Evolutionary conservation across 2,888 invertebrate genomes (phyloP), one percentile per base, ranked within the genome.

Genomic region (Brachycybe producta): DNA sequence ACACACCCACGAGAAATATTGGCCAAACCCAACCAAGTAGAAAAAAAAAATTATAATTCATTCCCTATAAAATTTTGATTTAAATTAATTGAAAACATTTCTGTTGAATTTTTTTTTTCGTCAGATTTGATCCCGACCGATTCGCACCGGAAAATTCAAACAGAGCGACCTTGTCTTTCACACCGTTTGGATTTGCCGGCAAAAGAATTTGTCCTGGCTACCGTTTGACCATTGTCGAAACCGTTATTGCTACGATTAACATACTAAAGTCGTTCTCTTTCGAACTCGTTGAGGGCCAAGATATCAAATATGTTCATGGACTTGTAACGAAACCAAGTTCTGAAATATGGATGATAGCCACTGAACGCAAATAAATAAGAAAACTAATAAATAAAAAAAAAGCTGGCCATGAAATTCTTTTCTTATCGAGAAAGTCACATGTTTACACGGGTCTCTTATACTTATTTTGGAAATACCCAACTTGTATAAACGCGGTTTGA

Each of bases 111-210:
- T 41, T 23, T 19, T 8, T 23, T 11, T 28, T 54, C 27, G 32
- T 32, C 34, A 57, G 57, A 30, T 57, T 55, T 39, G 52, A 53
- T 45, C 57, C 57, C 1, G 56, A 57, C 13, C 44, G 57, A 4
- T 57, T 57, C 40, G 17, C 36, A 27, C 28, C 26, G 11, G 52
- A 52, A 21, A 59, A 60, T 43, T 45, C 51, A 4, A 50, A 53
- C 21, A 54, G 59, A 39, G 58, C 61, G 28, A 34, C 59, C 2
- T 56, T 61, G 19, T 57, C 61, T 2, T 68, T 64, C 52, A 57
- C 60, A 45, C 65, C 67, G 2, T 69, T 67, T 57, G 68, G 67
- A 2, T 66, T 68, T 60, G 54, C 57, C 15, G 68, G 68, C 5
- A 64, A 64, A 46, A 55, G 63, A 7, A 57, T 58, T 23, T 62